These are phyloP conservation scores for Patiria miniata DNA, from an alignment of 35 echinoderm and acorn worm species.

Conservation along the genomic window DNA sequence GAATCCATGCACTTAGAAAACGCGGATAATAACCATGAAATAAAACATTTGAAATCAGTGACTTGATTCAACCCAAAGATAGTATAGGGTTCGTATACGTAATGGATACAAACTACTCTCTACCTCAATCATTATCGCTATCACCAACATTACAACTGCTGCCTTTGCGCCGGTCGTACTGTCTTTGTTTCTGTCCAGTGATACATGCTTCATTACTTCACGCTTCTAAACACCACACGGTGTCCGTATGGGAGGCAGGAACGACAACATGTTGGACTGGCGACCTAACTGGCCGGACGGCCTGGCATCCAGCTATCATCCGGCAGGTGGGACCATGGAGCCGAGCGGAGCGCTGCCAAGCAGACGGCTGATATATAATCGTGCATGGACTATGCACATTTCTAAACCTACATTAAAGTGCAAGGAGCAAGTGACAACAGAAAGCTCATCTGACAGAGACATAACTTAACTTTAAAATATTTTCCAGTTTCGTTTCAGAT, in stretches of 20 bases:
- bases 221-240: neutral
- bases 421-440: too few relatives aligned
- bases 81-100: too few relatives aligned
- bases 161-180: neutral
- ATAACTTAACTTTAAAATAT: too few relatives aligned
- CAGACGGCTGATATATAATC: neutral
- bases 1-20: too few relatives aligned
- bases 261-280: conserved; percentile 7
- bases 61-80: too few relatives aligned
- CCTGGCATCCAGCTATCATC: conserved; percentile 15
- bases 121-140: too few relatives aligned
- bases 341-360: neutral
- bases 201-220: neutral
- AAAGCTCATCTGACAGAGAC: too few relatives aligned
- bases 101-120: too few relatives aligned
- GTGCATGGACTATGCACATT: neutral
- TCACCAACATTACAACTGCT: too few relatives aligned
- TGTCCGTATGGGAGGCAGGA: neutral
- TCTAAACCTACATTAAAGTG: neutral
- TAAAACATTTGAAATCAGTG: too few relatives aligned
- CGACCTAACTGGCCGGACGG: neutral
- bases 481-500: too few relatives aligned
- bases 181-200: conserved; percentile 15
- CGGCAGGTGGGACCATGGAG: conserved; percentile 3
- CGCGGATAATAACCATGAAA: too few relatives aligned